Percentiles rank a stretch among this genome's conserved stretches.
phyloP scores from a whole-genome alignment of 2,888 invertebrate genomes.

The Yponomeuta cagnagella region DNA sequence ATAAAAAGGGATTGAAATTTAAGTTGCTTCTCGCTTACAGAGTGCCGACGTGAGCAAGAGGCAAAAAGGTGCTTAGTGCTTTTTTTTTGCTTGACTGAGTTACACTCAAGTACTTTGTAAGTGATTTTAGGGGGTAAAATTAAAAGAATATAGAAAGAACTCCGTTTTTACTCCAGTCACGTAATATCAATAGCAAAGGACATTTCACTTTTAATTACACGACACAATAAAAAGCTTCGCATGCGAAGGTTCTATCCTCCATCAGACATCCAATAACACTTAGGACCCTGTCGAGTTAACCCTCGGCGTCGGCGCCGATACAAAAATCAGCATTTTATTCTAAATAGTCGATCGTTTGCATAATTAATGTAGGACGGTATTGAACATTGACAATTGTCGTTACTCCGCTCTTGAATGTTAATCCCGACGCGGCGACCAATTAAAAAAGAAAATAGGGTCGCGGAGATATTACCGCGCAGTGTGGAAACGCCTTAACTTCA shows the following conservation, averaged over 20 bases:
- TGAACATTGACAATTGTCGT: slow-evolving; percentile 32
- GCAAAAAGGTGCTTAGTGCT: too few species aligned
- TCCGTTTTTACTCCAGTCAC: not conserved
- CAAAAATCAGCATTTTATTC: slow-evolving; percentile 40
- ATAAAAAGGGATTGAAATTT: not conserved
- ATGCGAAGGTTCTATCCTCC: slow-evolving; percentile 17
- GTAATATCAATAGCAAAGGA: not conserved
- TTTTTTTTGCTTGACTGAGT: too few species aligned
- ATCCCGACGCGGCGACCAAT: slow-evolving; percentile 1
- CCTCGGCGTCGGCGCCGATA: slow-evolving; percentile 30
- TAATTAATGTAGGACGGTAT: slow-evolving; percentile 52
- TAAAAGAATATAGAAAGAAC: not conserved
- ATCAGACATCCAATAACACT: slow-evolving; percentile 37
- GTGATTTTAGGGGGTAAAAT: not conserved
- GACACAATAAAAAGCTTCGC: not conserved
- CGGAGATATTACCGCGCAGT: slow-evolving; percentile 8
- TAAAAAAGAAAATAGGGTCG: slow-evolving; percentile 14
- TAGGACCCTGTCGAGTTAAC: slow-evolving; percentile 44
- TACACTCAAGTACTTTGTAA: too few species aligned
- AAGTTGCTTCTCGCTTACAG: not conserved
- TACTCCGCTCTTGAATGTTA: slow-evolving; percentile 15
- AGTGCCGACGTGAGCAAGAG: not conserved
- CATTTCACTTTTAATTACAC: slow-evolving; percentile 5
- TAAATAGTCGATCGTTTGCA: slow-evolving; percentile 41
- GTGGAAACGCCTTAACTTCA: not conserved